A percentile compares a stretch with the other conserved stretches of the same genome.
These are phyloP conservation scores for Anhinga rufa DNA, from an alignment of 2,113 vertebrate species.

Conservation along the genomic window DNA sequence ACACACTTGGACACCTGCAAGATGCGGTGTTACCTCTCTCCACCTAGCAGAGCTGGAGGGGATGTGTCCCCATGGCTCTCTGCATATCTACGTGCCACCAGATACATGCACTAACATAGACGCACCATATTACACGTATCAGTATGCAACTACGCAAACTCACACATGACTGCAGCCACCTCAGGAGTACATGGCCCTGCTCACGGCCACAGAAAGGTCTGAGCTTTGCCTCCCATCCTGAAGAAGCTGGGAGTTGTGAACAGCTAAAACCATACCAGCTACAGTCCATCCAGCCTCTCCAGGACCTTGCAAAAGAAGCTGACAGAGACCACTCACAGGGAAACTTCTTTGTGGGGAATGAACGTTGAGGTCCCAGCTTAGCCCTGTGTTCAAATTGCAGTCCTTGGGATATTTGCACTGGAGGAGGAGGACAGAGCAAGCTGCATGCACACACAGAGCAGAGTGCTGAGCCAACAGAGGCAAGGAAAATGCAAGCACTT, in stretches of 20 bases:
- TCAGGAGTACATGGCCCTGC: background rate
- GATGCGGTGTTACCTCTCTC: too few species aligned
- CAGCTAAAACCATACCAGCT: background rate
- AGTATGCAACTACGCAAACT: background rate
- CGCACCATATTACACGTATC: too few species aligned
- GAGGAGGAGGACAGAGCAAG: background rate
- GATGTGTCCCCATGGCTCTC: background rate
- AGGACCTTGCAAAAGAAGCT: background rate
- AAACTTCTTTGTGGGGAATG: background rate
- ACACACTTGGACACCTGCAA: too few species aligned
- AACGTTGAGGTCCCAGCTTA: background rate
- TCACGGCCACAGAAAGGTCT: background rate
- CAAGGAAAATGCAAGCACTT: background rate
- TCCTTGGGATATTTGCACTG: background rate
- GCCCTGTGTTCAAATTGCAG: background rate
- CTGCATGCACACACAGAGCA: background rate
- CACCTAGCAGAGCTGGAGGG: background rate
- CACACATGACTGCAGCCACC: background rate
- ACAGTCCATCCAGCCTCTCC: background rate
- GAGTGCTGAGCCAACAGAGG: background rate
- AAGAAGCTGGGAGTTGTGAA: background rate
- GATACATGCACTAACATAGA: background rate
- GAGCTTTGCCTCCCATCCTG: background rate
- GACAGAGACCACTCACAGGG: background rate
- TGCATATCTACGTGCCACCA: background rate